Base-by-base conservation (phyloP, 1,140 invertebrate genomes). In the Gryllus bimaculatus region DNA sequence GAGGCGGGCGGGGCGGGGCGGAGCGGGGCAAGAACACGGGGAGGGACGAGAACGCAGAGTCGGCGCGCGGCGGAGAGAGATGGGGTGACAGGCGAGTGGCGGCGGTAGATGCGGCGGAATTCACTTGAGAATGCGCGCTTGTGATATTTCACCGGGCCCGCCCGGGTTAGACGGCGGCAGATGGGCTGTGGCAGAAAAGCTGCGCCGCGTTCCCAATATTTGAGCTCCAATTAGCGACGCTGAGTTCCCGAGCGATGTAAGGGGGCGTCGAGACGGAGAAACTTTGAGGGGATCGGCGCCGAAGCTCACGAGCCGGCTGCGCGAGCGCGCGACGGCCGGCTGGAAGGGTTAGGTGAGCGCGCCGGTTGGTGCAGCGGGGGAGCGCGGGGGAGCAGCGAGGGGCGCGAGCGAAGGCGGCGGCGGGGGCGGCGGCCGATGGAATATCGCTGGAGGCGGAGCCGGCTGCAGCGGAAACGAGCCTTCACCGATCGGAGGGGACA, bases 201-300 rank as follows among this genome's bases (percentile, higher is more conserved):
- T 12, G n/a, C 20, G 74, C 47, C 74, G 20, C 74, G 74, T 75
- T 75, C 7, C 74, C 74, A 75, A 75, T 75, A 75, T 75, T 75
- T 75, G 74, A 75, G 74, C 74, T 75, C 74, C 74, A 75, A 75
- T 75, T 75, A 75, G 54, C 54, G 54, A 66, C 54, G 54, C 54
- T 10, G 54, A 66, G 54, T 66, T 66, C 54, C 54, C 54, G 54
- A 66, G 54, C 18, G 54, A 66, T 66, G 54, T 18, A 66, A 66
- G 54, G 54, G 54, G 18, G 54, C 10, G 54, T 10, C 10, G 10
- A 66, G 54, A 66, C 10, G 18, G 54, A 66, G 54, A 66, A 66
- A 66, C 54, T 66, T 66, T 18, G 54, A 39, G 54, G 18, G 54
- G 54, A 66, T 10, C 10, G 54, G 18, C 10, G 54, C 10, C 54